Percentiles rank a stretch among this genome's conserved stretches.
phyloP scores from a whole-genome alignment of 2,888 invertebrate genomes.

The Ornithoptera priamus region DNA sequence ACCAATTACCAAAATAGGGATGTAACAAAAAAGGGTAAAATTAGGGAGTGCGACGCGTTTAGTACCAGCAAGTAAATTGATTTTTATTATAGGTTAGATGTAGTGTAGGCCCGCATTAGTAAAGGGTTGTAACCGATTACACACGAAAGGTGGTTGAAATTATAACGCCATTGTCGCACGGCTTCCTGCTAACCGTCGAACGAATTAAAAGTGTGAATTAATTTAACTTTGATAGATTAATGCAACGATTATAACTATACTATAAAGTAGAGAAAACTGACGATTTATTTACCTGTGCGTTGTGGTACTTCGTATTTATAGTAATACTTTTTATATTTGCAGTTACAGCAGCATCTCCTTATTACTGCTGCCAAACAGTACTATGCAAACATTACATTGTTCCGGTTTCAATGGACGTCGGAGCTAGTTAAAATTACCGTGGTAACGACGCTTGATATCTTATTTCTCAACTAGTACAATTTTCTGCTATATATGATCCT shows the following conservation, averaged over 20 bases:
- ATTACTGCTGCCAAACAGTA: no score
- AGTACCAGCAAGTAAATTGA: slow-evolving; percentile 38
- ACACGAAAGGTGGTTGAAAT: slow-evolving; percentile 22
- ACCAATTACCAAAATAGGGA: slow-evolving; percentile 30
- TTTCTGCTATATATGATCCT: no score
- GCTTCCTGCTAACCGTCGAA: slow-evolving; percentile 3
- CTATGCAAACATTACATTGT: no score
- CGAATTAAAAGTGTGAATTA: slow-evolving; percentile 15
- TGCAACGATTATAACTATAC: not conserved
- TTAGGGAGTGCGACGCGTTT: slow-evolving; percentile 60
- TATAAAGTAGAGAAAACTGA: not conserved
- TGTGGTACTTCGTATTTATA: no score
- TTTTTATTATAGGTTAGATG: slow-evolving; percentile 49
- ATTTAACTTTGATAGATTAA: not conserved
- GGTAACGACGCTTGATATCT: no score
- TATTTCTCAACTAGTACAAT: no score
- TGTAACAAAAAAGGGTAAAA: slow-evolving; percentile 52
- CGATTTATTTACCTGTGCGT: no score
- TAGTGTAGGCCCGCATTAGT: slow-evolving; percentile 35
- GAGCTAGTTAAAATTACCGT: no score
- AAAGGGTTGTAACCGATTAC: slow-evolving; percentile 38
- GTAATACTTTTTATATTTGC: no score
- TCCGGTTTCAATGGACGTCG: no score
- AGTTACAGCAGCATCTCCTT: no score
- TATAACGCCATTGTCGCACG: slow-evolving; percentile 27